phyloP scores from a whole-genome alignment of 2,113 vertebrate species.

The Dendrocopos noguchii region DNA sequence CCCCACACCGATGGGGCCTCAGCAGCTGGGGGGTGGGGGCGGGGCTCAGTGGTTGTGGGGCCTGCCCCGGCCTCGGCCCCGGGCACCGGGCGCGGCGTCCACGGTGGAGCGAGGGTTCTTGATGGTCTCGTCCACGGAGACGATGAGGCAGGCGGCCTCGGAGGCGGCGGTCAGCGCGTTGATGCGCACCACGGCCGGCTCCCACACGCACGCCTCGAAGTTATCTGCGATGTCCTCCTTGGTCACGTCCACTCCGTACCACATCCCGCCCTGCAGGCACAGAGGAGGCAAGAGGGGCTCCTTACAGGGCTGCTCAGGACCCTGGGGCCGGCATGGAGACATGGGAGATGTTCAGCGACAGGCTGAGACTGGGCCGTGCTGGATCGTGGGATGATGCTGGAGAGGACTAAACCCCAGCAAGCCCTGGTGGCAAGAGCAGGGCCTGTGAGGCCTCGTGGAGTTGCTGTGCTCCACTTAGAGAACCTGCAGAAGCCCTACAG shows the following conservation, averaged over 20 bases:
- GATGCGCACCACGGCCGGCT: constrained; percentile 91
- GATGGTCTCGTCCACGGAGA: constrained; percentile 96
- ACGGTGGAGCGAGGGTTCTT: constrained; percentile 88
- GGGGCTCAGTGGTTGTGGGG: constrained; percentile 79
- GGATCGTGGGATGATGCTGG: no score
- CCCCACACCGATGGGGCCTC: no score
- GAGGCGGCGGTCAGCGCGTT: constrained; percentile 94
- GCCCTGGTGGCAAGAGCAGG: no score
- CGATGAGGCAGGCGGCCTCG: constrained; percentile 93
- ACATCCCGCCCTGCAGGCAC: constrained; percentile 84
- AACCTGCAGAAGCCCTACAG: no score
- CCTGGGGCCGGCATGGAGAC: no score
- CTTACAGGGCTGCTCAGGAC: neutral
- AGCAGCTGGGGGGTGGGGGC: no score
- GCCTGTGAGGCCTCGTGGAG: no score
- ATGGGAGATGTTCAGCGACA: no score
- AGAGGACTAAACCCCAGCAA: no score
- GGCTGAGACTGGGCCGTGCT: no score
- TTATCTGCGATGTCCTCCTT: constrained; percentile 96
- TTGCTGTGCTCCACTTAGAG: no score
- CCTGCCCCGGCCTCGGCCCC: constrained; percentile 83
- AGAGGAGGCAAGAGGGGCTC: neutral
- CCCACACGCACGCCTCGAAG: constrained; percentile 91
- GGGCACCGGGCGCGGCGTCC: constrained; percentile 73
- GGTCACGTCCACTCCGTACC: constrained; percentile 95